phyloP scores from a whole-genome alignment of 2,888 invertebrate species.

The Pimpla rufipes region DNA sequence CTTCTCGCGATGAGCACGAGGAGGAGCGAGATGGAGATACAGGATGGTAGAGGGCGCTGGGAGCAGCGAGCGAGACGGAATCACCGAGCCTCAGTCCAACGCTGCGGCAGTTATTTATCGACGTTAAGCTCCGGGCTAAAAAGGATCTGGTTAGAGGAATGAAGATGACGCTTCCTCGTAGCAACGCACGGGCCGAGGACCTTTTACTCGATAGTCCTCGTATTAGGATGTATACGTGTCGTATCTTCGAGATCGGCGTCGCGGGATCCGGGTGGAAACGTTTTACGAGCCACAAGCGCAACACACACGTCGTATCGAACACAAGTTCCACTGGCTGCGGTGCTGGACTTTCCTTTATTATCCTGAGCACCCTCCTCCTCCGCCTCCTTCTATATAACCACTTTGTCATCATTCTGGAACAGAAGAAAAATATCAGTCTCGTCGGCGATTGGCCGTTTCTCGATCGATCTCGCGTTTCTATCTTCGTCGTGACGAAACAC shows the following conservation, averaged over 20 bases:
- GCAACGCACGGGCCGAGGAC: not conserved
- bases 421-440: conserved; percentile 18
- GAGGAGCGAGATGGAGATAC: conserved; percentile 8
- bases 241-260: not conserved
- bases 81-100: not conserved
- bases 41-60: not conserved
- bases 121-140: conserved; percentile 24
- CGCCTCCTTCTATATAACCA: too few relatives aligned
- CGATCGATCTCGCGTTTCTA: conserved; percentile 30
- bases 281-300: conserved; percentile 42
- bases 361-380: conserved; percentile 33
- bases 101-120: conserved; percentile 39
- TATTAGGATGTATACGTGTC: conserved; percentile 10
- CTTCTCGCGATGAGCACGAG: conserved; percentile 7
- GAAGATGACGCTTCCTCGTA: conserved; percentile 8
- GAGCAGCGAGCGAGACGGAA: not conserved
- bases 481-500: not conserved
- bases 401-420: conserved; percentile 54
- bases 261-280: conserved; percentile 25
- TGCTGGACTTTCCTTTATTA: conserved; percentile 23
- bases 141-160: conserved; percentile 25
- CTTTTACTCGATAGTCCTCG: conserved; percentile 8
- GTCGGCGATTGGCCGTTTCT: conserved; percentile 50
- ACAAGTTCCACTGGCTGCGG: not conserved
- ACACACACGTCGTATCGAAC: conserved; percentile 46